phyloP scores from a whole-genome alignment of 2,888 invertebrate genomes.

The Drosophila cracens region DNA sequence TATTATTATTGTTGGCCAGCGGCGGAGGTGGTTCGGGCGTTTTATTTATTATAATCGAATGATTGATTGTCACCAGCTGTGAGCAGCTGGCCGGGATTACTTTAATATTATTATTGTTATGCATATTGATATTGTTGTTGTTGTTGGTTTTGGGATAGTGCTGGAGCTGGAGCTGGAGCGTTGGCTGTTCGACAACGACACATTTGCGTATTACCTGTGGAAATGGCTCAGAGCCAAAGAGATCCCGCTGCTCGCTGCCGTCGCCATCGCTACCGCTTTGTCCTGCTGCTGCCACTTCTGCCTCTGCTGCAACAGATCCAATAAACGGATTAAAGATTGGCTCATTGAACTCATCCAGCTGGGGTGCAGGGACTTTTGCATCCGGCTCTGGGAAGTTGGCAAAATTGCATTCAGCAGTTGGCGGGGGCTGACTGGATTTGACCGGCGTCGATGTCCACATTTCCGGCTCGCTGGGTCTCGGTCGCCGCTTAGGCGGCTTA shows the following conservation, averaged over 20 bases:
- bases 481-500: conserved; percentile 71
- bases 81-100: conserved; percentile 25
- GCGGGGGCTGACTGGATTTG: conserved; percentile 62
- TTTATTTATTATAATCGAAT: conserved; percentile 84
- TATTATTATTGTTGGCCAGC: conserved; percentile 26
- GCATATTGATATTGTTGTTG: conserved; percentile 46
- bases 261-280: background rate
- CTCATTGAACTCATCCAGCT: conserved; percentile 84
- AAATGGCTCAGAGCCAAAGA: conserved; percentile 85
- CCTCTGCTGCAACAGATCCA: background rate
- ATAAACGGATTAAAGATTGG: conserved; percentile 84
- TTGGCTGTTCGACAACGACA: conserved; percentile 53
- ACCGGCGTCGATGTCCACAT: conserved; percentile 85
- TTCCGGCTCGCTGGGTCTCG: conserved; percentile 63
- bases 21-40: conserved; percentile 76
- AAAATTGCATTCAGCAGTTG: conserved; percentile 51
- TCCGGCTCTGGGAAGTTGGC: conserved; percentile 51
- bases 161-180: conserved; percentile 32
- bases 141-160: conserved; percentile 49
- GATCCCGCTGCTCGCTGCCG: conserved; percentile 72
- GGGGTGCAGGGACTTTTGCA: conserved; percentile 15
- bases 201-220: conserved; percentile 84
- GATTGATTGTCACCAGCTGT: conserved; percentile 84
- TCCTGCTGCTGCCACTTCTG: background rate
- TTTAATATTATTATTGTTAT: conserved; percentile 56